phyloP scores from a whole-genome alignment of 2,888 invertebrate species.

The Augochlorella aurata region DNA sequence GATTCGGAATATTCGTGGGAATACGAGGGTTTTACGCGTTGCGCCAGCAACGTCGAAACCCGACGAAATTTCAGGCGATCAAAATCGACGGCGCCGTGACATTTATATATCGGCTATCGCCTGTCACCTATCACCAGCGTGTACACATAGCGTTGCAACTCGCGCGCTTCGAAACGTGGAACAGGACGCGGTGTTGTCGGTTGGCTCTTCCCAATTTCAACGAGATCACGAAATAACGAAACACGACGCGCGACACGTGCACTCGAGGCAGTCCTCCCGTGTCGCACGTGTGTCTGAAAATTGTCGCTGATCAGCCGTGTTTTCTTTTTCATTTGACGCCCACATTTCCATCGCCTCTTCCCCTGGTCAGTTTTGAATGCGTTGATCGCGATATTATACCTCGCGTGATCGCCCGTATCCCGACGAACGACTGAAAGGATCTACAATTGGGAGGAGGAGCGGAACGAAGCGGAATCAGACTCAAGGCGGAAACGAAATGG shows the following conservation, averaged over 20 bases:
- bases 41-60: background rate
- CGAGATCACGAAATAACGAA: background rate
- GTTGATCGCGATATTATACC: background rate
- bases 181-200: background rate
- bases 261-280: conserved; percentile 37
- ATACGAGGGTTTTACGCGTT: background rate
- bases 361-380: background rate
- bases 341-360: conserved; percentile 8
- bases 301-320: conserved; percentile 57
- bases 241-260: conserved; percentile 56
- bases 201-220: background rate
- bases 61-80: background rate
- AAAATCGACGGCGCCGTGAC: no score
- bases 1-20: background rate
- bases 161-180: no score
- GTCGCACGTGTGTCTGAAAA: conserved; percentile 66
- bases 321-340: conserved; percentile 37
- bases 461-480: background rate
- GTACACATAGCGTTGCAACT: no score
- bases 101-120: no score
- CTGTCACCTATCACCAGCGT: no score
- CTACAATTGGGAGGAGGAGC: background rate
- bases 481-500: background rate
- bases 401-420: background rate
- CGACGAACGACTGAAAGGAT: conserved; percentile 6